Conservation (phyloP, 2,113 vertebrate genomes). For the Corythornis cristatus region DNA sequence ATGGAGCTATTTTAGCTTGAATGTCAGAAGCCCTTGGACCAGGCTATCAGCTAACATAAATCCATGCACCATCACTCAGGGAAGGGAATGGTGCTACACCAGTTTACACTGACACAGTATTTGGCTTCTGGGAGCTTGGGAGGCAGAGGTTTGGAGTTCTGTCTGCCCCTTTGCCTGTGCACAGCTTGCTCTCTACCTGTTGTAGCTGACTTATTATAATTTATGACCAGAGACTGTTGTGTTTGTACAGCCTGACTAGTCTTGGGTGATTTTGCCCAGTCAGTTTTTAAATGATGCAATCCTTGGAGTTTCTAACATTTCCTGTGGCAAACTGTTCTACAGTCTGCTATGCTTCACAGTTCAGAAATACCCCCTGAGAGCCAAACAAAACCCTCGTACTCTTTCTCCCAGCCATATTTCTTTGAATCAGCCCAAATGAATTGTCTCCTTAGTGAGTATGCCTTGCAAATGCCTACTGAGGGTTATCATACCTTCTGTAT, state of each 20-base stretch:
- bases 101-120: fast-evolving
- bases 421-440: background rate
- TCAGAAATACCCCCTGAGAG: background rate
- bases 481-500: background rate
- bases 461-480: background rate
- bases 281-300: background rate
- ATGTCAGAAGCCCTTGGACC: background rate
- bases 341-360: background rate
- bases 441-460: background rate
- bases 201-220: background rate
- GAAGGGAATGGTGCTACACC: background rate
- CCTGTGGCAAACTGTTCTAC: background rate
- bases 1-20: background rate
- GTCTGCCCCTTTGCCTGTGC: fast-evolving
- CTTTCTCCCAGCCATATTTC: background rate
- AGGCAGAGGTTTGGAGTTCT: background rate
- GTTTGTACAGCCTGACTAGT: background rate
- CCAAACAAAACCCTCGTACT: background rate
- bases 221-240: background rate
- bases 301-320: background rate
- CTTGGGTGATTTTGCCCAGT: background rate
- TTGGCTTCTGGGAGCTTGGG: background rate
- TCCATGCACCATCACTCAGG: background rate
- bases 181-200: background rate
- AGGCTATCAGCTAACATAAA: background rate